phyloP scores from a whole-genome alignment of 2,888 invertebrate species.

The Apamea crenata region DNA sequence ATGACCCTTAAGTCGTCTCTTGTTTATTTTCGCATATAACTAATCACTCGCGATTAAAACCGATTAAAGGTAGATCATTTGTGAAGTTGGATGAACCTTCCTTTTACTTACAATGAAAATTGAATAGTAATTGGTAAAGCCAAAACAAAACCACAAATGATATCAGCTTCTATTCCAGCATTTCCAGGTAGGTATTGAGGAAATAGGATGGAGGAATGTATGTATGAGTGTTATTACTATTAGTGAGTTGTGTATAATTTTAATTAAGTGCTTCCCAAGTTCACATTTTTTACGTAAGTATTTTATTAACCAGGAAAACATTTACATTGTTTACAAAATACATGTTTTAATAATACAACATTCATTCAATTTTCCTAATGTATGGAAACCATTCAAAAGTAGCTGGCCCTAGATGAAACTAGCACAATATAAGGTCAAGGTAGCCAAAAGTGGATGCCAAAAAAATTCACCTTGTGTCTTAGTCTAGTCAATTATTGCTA shows the following conservation, averaged over 20 bases:
- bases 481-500: constrained; percentile 1
- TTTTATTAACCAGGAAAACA: constrained; percentile 23
- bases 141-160: constrained; percentile 21
- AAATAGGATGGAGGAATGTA: constrained; percentile 35
- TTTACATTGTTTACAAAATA: constrained; percentile 9
- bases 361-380: not conserved
- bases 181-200: constrained; percentile 47
- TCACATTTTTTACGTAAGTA: constrained; percentile 9
- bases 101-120: constrained; percentile 17
- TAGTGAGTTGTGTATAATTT: constrained; percentile 24
- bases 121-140: not conserved
- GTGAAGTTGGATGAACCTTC: constrained; percentile 9
- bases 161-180: constrained; percentile 27
- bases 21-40: not conserved
- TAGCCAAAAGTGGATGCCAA: constrained; percentile 19
- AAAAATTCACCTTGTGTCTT: constrained; percentile 39
- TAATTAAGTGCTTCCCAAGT: constrained; percentile 34
- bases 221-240: constrained; percentile 12
- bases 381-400: not conserved
- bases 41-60: not conserved
- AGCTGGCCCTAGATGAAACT: constrained; percentile 25
- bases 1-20: not conserved
- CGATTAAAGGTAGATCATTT: not conserved
- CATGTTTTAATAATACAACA: not conserved
- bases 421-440: constrained; percentile 46